Percentiles rank a stretch among this genome's conserved stretches.
Conservation (phyloP, 1,140 invertebrate genomes). For the Steinernema khuongi region DNA sequence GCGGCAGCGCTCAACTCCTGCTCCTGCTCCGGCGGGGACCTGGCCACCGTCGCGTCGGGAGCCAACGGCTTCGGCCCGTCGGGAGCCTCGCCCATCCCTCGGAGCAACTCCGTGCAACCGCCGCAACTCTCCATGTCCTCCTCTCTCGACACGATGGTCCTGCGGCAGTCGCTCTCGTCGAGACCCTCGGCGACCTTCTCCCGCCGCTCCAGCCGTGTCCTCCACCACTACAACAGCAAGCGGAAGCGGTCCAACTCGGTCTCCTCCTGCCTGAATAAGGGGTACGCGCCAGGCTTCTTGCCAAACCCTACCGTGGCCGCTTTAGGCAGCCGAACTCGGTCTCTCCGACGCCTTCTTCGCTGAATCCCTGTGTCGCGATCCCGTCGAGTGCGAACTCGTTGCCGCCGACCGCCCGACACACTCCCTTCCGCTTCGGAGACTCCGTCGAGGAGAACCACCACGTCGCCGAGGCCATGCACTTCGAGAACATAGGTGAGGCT, state of each 20-base stretch:
- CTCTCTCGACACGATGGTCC: slow-evolving; percentile 27
- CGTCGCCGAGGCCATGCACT: background rate
- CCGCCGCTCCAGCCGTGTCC: slow-evolving; percentile 27
- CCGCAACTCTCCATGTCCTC: slow-evolving; percentile 30
- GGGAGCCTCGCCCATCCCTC: background rate
- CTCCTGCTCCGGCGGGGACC: slow-evolving; percentile 30
- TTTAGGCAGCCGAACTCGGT: slow-evolving; percentile 28
- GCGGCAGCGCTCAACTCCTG: slow-evolving; percentile 30
- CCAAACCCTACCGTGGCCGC: background rate
- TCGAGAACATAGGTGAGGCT: slow-evolving; percentile 3
- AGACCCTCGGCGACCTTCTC: slow-evolving; percentile 31
- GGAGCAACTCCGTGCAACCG: slow-evolving; percentile 16
- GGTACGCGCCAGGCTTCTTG: slow-evolving; percentile 11
- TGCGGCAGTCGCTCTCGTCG: slow-evolving; percentile 20
- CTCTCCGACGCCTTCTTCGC: background rate
- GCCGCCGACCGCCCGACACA: slow-evolving; percentile 29
- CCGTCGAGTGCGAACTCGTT: slow-evolving; percentile 23
- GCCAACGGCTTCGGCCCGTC: slow-evolving; percentile 14
- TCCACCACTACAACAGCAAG: slow-evolving; percentile 25
- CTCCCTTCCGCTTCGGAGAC: slow-evolving; percentile 30
- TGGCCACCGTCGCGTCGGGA: slow-evolving; percentile 20
- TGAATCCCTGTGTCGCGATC: background rate
- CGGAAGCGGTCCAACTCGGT: slow-evolving; percentile 30
- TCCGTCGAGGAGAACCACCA: slow-evolving; percentile 4
- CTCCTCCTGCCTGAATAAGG: slow-evolving; percentile 28